These are phyloP conservation scores for Ia io DNA, from an alignment of 2,113 vertebrate genomes.

Conservation along the genomic window DNA sequence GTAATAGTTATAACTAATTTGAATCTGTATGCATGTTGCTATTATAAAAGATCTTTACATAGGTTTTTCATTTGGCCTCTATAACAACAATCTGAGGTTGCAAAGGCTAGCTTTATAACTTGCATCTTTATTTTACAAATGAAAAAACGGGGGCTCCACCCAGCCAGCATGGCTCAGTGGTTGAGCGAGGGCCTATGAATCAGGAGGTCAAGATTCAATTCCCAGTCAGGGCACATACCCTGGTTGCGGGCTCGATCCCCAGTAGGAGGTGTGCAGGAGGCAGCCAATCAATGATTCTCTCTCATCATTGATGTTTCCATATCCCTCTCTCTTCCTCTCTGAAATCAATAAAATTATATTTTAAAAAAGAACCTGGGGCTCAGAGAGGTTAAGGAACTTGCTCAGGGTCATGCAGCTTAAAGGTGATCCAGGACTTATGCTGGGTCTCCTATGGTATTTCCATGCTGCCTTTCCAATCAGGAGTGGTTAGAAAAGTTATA, in stretches of 20 bases:
- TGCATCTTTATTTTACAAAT: not conserved
- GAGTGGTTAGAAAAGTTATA: not conserved
- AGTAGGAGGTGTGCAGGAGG: no score
- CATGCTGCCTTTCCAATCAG: not conserved
- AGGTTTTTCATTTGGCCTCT: not conserved
- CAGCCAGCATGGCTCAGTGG: no score
- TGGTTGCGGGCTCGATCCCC: no score
- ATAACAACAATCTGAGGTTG: not conserved
- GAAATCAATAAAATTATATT: no score
- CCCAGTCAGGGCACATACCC: no score
- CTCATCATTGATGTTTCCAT: no score
- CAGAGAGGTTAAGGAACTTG: not conserved
- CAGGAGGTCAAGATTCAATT: no score
- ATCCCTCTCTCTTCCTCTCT: no score
- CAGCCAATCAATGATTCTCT: no score
- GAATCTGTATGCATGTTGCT: not conserved
- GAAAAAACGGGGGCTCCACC: not conserved
- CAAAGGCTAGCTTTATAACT: not conserved
- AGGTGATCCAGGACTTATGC: not conserved
- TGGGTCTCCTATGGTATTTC: not conserved
- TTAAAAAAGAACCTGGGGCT: not conserved
- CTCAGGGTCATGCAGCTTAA: not conserved
- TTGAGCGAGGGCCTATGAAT: no score
- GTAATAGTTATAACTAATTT: not conserved
- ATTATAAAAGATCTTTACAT: not conserved